A percentile compares a stretch with the other conserved stretches of the same genome.
phyloP scores from a whole-genome alignment of 2,113 vertebrate genomes.

The Isurus oxyrinchus region DNA sequence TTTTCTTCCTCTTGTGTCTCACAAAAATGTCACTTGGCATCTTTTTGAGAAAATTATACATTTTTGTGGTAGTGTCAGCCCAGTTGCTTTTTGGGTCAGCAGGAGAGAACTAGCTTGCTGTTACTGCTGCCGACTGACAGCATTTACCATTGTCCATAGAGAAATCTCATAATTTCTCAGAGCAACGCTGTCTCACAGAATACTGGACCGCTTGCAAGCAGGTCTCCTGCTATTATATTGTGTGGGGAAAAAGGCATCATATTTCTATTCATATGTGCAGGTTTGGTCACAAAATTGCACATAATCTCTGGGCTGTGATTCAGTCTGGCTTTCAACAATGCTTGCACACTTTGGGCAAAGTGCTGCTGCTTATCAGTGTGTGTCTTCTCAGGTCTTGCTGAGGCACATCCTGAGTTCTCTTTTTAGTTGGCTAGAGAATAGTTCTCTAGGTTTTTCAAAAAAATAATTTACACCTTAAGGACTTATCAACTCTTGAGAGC shows the following conservation, averaged over 20 bases:
- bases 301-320: conserved; percentile 47
- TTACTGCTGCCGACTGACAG: conserved; percentile 60
- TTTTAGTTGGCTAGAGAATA: not conserved
- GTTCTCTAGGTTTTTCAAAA: not conserved
- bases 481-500: not conserved
- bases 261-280: not conserved
- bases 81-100: conserved; percentile 40
- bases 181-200: conserved; percentile 49
- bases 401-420: not conserved
- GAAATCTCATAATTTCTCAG: conserved; percentile 60
- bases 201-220: conserved; percentile 57
- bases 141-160: conserved; percentile 46
- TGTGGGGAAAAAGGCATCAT: not conserved
- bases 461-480: not conserved
- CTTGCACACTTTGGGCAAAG: conserved; percentile 40
- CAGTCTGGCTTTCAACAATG: conserved; percentile 45
- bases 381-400: conserved; percentile 41
- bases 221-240: conserved; percentile 52
- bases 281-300: conserved; percentile 41
- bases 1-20: conserved; percentile 42
- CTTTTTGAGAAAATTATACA: conserved; percentile 55
- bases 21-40: conserved; percentile 45
- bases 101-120: conserved; percentile 55
- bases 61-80: conserved; percentile 46
- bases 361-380: conserved; percentile 43